These are phyloP conservation scores for Plecotus auritus DNA, from an alignment of 2,113 vertebrate genomes.

Conservation along the genomic window DNA sequence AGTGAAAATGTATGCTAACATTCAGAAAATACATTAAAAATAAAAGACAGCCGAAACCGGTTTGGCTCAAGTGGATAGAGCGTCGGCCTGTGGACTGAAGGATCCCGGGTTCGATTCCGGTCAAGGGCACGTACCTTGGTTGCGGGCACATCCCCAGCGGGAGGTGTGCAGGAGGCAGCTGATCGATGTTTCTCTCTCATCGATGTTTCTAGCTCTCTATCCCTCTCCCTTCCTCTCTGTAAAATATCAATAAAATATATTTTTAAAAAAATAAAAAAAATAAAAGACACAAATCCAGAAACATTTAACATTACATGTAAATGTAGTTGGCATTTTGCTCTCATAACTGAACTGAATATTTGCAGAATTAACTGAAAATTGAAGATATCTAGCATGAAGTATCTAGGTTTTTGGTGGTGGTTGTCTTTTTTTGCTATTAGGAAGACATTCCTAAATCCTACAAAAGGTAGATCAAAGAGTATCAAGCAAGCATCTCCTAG, in stretches of 20 bases:
- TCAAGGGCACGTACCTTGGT: too few species aligned
- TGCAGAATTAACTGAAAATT: constrained; percentile 37
- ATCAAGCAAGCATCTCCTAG: constrained; percentile 25
- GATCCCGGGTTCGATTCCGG: too few species aligned
- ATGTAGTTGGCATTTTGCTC: constrained; percentile 31
- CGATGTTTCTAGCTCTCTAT: too few species aligned
- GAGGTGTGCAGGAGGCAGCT: too few species aligned
- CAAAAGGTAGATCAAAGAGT: constrained; percentile 43
- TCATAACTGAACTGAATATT: not conserved
- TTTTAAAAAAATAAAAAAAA: too few species aligned
- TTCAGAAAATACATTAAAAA: not conserved
- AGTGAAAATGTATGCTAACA: not conserved
- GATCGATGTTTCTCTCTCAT: too few species aligned
- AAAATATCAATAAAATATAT: too few species aligned
- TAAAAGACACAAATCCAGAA: constrained; percentile 26
- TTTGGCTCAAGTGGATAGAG: too few species aligned
- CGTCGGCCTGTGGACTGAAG: too few species aligned
- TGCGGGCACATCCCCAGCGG: too few species aligned
- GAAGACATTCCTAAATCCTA: not conserved
- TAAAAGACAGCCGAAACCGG: too few species aligned
- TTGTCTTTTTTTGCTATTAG: not conserved
- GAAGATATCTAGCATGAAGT: not conserved
- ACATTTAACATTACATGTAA: not conserved
- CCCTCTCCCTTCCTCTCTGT: too few species aligned
- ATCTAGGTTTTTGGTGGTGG: not conserved